Percentiles rank a stretch among this genome's conserved stretches.
Evolutionary conservation across 1,140 invertebrate genomes (phyloP).

Genomic region (Stratiolaelaps scimitus): DNA sequence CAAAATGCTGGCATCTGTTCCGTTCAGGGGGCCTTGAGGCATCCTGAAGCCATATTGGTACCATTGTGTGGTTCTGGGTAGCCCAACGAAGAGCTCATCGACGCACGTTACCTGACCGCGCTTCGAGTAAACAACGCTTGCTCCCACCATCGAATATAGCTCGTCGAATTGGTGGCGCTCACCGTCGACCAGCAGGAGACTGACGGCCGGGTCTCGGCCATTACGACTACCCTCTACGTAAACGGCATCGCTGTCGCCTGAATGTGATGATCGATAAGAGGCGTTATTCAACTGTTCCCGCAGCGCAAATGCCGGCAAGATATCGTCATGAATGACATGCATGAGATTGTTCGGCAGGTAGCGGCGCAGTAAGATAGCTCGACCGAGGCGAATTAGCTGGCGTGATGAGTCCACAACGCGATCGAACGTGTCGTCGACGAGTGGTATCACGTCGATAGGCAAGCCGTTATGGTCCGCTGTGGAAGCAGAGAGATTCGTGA

Average conservation of each 20-base stretch:
- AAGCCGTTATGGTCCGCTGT: constrained; percentile 11
- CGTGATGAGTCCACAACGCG: not conserved
- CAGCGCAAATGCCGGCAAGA: constrained; percentile 44
- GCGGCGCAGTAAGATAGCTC: constrained; percentile 34
- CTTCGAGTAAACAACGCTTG: constrained; percentile 27
- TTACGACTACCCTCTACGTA: not conserved
- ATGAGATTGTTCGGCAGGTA: constrained; percentile 50
- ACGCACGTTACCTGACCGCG: constrained; percentile 42
- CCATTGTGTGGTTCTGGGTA: constrained; percentile 42
- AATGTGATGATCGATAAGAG: too few species aligned
- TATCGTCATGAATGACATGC: constrained; percentile 50
- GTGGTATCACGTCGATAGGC: not conserved
- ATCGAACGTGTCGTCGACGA: not conserved
- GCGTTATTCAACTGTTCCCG: constrained; percentile 36
- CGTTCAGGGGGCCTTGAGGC: constrained; percentile 42
- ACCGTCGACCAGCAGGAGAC: constrained; percentile 29
- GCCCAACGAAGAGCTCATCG: constrained; percentile 40
- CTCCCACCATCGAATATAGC: constrained; percentile 5
- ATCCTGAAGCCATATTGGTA: constrained; percentile 47
- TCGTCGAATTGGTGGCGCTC: constrained; percentile 32
- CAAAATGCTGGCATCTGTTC: constrained; percentile 32
- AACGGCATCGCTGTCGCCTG: constrained; percentile 30
- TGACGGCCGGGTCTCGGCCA: not conserved
- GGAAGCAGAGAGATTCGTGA: not conserved
- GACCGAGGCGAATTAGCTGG: not conserved